Evolutionary conservation across 1,140 invertebrate species (phyloP), one percentile per base, ranked within the genome.

Genomic region (Papilio polytes): DNA sequence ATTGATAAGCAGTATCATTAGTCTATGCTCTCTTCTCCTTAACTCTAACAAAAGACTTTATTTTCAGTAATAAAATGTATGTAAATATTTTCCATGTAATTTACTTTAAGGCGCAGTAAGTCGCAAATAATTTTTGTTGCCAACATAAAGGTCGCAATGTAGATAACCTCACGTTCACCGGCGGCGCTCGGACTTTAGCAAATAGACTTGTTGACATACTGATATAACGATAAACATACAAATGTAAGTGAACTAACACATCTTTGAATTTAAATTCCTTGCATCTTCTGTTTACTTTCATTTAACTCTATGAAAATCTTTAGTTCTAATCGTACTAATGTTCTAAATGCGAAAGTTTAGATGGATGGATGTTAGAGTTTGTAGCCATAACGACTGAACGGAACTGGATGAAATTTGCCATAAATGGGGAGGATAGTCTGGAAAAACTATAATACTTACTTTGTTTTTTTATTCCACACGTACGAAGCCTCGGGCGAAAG

Each of bases 131-230:
- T 66, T 15, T 66, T 66, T 66, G 31, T 66, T 31, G 26, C 63
- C 22, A 31, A 66, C 63, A 66, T 66, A 26, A 26, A 66, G 63
- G 63, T 66, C 63, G 59, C 59, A 20, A 63, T 63, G 59, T 63
- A 63, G 59, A 63, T 22, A 63, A 63, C 59, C 59, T 63, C 59
- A 31, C 26, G 63, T 66, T 66, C 26, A 10, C 63, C 63, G 59
- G 22, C 63, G 22, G 63, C 63, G 63, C 63, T 22, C 63, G 63
- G 13, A 13, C 63, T 66, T 26, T 26, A 66, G 63, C 26, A 26
- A 66, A 66, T 66, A 66, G 10, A 31, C 26, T 31, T 66, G 63
- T 66, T 66, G 63, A 66, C 63, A 66, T 31, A 22, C 7, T 66
- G 63, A 26, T 31, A 26, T 66, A 36, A 66, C 22, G 26, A 66